Evolutionary conservation across 2,888 invertebrate species (phyloP).

Genomic region (Hemithea aestivaria): DNA sequence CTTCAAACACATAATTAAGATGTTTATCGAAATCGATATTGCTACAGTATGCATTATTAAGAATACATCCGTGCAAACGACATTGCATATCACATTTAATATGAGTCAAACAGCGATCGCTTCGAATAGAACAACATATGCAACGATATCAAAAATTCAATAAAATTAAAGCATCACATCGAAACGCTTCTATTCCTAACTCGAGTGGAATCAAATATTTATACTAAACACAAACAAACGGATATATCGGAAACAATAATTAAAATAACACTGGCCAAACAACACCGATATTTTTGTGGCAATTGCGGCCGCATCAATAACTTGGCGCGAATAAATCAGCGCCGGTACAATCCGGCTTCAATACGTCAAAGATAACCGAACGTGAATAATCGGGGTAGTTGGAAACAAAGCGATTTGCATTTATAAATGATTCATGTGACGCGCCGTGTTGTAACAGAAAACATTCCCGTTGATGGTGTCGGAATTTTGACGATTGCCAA

Average conservation of each 20-base stretch:
- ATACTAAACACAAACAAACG: neutral
- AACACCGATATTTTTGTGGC: constrained; percentile 22
- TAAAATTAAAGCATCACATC: too few relatives aligned
- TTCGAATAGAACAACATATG: too few relatives aligned
- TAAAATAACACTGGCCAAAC: constrained; percentile 13
- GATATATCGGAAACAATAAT: constrained; percentile 4
- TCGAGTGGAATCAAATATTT: neutral
- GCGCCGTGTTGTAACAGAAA: constrained; percentile 54
- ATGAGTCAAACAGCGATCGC: too few relatives aligned
- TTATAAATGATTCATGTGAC: constrained; percentile 67
- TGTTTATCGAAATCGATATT: too few relatives aligned
- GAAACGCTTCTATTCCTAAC: too few relatives aligned
- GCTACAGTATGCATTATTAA: too few relatives aligned
- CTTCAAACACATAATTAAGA: too few relatives aligned
- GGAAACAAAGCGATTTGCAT: constrained; percentile 63
- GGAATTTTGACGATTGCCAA: constrained; percentile 48
- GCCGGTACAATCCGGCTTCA: constrained; percentile 34
- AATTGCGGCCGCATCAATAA: constrained; percentile 29
- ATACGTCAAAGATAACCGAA: constrained; percentile 61
- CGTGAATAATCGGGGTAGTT: constrained; percentile 62
- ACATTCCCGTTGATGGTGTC: constrained; percentile 44
- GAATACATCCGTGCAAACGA: too few relatives aligned
- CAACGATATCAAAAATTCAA: too few relatives aligned
- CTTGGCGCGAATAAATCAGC: constrained; percentile 32
- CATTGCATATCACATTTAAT: too few relatives aligned